Conservation (phyloP, 2,888 invertebrate species). For the Meteorus cinctellus region DNA sequence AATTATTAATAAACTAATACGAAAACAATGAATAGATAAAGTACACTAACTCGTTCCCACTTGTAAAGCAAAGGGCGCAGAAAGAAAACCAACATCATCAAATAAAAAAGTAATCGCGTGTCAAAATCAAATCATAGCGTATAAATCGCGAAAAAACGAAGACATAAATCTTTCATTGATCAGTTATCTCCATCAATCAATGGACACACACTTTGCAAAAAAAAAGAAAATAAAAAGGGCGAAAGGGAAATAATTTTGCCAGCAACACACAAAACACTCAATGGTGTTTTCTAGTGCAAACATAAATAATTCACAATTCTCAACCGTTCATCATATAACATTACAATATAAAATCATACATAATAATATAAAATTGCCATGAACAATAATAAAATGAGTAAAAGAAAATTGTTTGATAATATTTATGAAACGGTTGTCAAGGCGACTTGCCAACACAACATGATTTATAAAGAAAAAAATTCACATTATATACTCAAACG, state of each 20-base stretch:
- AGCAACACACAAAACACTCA: no score
- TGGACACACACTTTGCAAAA: no score
- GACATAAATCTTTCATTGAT: no score
- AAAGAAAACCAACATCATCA: not conserved
- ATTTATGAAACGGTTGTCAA: slow-evolving; percentile 61
- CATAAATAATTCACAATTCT: not conserved
- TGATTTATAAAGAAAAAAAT: slow-evolving; percentile 9
- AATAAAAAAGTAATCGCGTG: no score
- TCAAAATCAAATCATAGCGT: no score
- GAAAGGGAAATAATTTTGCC: no score
- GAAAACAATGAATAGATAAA: no score
- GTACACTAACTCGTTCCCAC: no score
- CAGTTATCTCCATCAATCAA: no score
- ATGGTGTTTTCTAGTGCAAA: not conserved
- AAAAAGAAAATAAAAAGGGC: no score
- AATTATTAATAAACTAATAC: no score
- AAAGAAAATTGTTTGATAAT: slow-evolving; percentile 53
- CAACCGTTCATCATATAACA: not conserved
- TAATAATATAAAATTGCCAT: slow-evolving; percentile 5
- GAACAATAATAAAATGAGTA: not conserved
- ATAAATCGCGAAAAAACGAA: no score
- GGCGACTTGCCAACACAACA: slow-evolving; percentile 49
- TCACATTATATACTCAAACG: not conserved
- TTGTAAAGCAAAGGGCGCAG: not conserved
- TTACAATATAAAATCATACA: not conserved